Conservation (phyloP, 35 echinoderm and acorn worm genomes). For the Lytechinus pictus region DNA sequence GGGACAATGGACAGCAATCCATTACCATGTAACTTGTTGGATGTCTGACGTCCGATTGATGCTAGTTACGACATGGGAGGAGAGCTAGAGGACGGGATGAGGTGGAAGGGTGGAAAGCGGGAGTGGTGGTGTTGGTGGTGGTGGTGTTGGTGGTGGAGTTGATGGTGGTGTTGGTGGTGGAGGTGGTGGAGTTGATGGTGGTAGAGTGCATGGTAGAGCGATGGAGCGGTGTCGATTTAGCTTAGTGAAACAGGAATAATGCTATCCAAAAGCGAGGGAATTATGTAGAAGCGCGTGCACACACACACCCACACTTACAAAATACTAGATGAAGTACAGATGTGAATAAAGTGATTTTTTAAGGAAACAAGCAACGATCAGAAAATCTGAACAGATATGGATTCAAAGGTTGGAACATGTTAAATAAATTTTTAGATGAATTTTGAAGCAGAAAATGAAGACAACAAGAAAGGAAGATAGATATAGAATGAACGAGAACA, state of each 20-base stretch:
- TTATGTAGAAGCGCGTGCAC: too few relatives aligned
- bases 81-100: neutral
- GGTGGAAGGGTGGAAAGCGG: neutral
- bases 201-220: too few relatives aligned
- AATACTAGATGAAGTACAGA: too few relatives aligned
- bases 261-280: too few relatives aligned
- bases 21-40: conserved; percentile 47
- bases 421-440: neutral
- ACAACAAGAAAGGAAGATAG: neutral
- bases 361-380: too few relatives aligned
- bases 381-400: too few relatives aligned
- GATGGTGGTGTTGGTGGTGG: too few relatives aligned
- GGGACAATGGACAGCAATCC: neutral
- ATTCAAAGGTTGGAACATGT: too few relatives aligned
- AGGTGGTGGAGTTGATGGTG: neutral
- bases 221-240: too few relatives aligned
- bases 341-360: too few relatives aligned
- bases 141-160: neutral
- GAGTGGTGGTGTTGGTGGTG: neutral
- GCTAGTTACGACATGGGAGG: neutral
- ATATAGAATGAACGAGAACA: neutral
- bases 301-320: too few relatives aligned
- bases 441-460: neutral
- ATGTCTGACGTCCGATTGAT: conserved; percentile 22
- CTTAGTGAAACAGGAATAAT: neutral